phyloP scores from a whole-genome alignment of 30 jellyfish, hydroid and myxozoan species.

The Aurelia aurita region DNA sequence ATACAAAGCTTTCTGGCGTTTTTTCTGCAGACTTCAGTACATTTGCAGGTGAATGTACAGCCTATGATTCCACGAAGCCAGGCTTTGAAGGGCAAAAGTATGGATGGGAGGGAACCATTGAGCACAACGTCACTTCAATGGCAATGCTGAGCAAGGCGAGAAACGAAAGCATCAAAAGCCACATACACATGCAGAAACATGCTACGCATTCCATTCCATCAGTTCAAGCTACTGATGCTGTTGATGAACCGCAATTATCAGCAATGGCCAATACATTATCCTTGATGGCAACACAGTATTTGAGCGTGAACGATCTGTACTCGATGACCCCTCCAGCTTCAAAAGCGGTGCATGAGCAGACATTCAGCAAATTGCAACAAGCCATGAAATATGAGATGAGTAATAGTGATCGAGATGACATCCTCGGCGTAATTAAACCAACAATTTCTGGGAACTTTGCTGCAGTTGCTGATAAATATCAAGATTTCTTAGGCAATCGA shows the following conservation, averaged over 20 bases:
- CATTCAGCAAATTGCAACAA: slow-evolving; percentile 53
- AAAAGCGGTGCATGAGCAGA: slow-evolving; percentile 43
- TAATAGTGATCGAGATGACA: slow-evolving; percentile 17
- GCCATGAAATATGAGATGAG: slow-evolving; percentile 74
- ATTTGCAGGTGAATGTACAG: slow-evolving; percentile 37
- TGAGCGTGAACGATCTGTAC: slow-evolving; percentile 54
- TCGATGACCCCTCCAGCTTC: slow-evolving; percentile 66
- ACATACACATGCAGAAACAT: background rate
- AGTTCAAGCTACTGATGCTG: slow-evolving; percentile 21
- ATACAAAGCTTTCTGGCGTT: slow-evolving; percentile 36
- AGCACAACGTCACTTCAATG: slow-evolving; percentile 18
- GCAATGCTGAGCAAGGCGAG: slow-evolving; percentile 24
- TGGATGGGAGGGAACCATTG: slow-evolving; percentile 53
- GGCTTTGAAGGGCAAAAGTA: slow-evolving; percentile 26
- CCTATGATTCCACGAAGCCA: slow-evolving; percentile 30
- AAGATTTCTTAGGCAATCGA: slow-evolving; percentile 21
- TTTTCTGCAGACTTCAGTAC: slow-evolving; percentile 48
- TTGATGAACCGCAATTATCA: slow-evolving; percentile 33
- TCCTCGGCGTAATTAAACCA: slow-evolving; percentile 52
- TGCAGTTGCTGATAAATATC: slow-evolving; percentile 37
- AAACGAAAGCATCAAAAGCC: slow-evolving; percentile 18
- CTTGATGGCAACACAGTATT: background rate
- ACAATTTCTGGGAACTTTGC: slow-evolving; percentile 51
- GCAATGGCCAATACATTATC: slow-evolving; percentile 52
- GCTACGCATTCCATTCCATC: background rate